A percentile compares a stretch with the other conserved stretches of the same genome.
phyloP scores from a whole-genome alignment of 2,797 vertebrate genomes.

The Nothura maculosa region DNA sequence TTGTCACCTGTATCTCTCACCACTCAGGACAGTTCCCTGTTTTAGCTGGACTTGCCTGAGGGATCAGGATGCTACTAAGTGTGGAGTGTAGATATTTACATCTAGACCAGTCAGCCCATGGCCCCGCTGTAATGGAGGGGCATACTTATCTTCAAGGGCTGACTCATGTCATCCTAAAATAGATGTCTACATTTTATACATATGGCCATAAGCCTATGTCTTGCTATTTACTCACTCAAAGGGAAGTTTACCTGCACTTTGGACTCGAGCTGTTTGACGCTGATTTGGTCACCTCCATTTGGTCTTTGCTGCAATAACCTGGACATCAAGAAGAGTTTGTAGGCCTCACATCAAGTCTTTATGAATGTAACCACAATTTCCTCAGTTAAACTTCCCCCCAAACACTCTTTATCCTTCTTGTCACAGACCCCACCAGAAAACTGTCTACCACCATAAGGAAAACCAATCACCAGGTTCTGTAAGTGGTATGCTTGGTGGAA shows the following conservation, averaged over 20 bases:
- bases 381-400: background rate
- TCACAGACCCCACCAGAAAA: background rate
- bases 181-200: background rate
- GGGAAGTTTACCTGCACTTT: background rate
- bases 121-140: background rate
- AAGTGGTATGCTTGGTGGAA: background rate
- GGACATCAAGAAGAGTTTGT: background rate
- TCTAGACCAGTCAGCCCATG: background rate
- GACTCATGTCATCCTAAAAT: background rate
- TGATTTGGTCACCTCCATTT: background rate
- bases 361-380: background rate
- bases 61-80: background rate
- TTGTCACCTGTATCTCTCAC: background rate
- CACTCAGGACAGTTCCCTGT: background rate
- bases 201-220: accelerated
- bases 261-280: background rate
- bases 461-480: background rate
- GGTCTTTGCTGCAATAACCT: background rate
- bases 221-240: background rate
- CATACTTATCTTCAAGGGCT: background rate
- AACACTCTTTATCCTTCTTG: background rate
- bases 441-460: background rate
- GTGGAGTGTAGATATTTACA: background rate
- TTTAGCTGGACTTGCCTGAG: background rate
- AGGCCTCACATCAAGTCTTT: background rate